Evolutionary conservation across 2,113 vertebrate species (phyloP).

Genomic region (Otocyon megalotis): DNA sequence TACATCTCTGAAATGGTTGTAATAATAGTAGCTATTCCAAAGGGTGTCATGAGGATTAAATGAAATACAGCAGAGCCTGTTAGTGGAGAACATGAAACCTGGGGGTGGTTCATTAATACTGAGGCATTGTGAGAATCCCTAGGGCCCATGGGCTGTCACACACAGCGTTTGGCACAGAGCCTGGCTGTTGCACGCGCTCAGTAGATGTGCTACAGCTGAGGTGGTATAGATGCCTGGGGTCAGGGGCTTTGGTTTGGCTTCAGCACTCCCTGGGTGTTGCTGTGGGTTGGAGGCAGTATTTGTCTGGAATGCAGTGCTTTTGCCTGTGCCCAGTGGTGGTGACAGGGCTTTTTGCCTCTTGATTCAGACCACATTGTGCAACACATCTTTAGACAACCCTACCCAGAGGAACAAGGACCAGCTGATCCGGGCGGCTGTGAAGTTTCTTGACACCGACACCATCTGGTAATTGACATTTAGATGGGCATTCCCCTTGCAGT

Average conservation of each 20-base stretch:
- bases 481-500: background rate
- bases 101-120: background rate
- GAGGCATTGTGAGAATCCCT: background rate
- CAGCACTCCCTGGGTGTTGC: background rate
- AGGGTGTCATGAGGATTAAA: background rate
- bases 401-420: conserved; percentile 91
- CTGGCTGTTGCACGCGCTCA: accelerated
- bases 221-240: background rate
- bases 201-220: background rate
- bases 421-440: conserved; percentile 93
- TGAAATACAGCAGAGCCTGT: background rate
- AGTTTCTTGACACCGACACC: conserved; percentile 97
- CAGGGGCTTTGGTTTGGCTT: background rate
- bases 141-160: background rate
- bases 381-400: conserved; percentile 97
- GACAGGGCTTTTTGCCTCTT: conserved; percentile 56
- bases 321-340: background rate
- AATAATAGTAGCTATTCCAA: background rate
- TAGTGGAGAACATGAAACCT: background rate
- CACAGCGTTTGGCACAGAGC: background rate
- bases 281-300: background rate
- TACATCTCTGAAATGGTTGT: background rate
- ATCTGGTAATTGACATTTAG: conserved; percentile 90
- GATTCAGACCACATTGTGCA: conserved; percentile 95
- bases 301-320: background rate